Evolutionary conservation across 2,113 vertebrate genomes (phyloP).

Genomic region (Donacobius atricapilla): DNA sequence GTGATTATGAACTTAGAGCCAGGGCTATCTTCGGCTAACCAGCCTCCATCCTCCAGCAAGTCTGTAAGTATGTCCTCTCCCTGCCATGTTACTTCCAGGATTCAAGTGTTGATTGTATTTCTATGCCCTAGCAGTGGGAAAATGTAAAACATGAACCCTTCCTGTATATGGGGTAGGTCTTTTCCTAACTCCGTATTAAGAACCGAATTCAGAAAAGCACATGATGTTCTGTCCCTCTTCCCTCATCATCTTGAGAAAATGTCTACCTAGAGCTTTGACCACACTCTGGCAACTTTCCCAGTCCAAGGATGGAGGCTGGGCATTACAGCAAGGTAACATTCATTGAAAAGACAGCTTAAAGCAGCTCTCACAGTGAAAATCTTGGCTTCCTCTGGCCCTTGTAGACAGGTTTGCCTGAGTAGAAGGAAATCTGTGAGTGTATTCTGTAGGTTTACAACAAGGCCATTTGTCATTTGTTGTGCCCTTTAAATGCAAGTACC

Average conservation of each 20-base stretch:
- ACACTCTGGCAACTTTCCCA: constrained; percentile 25
- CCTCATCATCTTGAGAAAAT: background rate
- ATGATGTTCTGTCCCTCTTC: background rate
- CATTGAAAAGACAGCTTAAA: constrained; percentile 14
- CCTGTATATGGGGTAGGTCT: background rate
- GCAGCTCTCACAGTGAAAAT: background rate
- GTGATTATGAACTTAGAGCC: background rate
- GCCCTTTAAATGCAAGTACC: background rate
- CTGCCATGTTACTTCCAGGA: background rate
- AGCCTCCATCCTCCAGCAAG: background rate
- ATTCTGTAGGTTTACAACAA: background rate
- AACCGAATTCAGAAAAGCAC: background rate
- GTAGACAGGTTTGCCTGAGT: background rate
- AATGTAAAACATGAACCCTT: background rate
- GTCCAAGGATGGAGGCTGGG: background rate
- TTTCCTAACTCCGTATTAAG: background rate
- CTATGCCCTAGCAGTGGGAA: background rate
- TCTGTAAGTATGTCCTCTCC: background rate
- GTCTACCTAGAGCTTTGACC: background rate
- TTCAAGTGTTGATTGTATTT: background rate
- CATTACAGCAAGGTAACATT: background rate
- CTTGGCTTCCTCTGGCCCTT: background rate
- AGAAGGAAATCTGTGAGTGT: background rate
- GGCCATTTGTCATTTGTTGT: background rate
- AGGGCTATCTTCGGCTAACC: background rate